These are phyloP conservation scores for Rhinogobio ventralis DNA, from an alignment of 2,797 vertebrate genomes.

Conservation along the genomic window DNA sequence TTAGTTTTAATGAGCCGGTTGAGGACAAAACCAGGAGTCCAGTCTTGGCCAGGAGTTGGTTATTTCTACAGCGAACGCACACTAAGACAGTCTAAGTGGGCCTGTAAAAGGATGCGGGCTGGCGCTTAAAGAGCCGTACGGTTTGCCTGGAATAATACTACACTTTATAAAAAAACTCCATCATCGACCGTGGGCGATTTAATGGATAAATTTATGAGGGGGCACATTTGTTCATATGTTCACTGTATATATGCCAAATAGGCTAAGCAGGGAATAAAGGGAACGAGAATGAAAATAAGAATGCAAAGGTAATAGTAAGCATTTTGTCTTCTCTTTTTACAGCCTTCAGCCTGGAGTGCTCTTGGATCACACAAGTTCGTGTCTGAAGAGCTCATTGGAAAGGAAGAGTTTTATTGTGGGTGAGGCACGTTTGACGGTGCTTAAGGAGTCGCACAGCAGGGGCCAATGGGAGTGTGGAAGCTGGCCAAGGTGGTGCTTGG, in stretches of 20 bases:
- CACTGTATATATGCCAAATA: background rate
- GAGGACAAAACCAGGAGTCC: slow-evolving; percentile 65
- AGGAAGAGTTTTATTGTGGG: slow-evolving; percentile 41
- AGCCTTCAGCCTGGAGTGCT: slow-evolving; percentile 72
- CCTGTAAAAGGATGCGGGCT: slow-evolving; percentile 57
- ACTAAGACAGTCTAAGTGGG: slow-evolving; percentile 53
- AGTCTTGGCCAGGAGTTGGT: slow-evolving; percentile 53
- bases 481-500: slow-evolving; percentile 84
- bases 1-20: slow-evolving; percentile 68
- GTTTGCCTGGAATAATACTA: slow-evolving; percentile 45
- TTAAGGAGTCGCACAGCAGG: slow-evolving; percentile 60
- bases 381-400: slow-evolving; percentile 38
- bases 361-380: slow-evolving; percentile 53
- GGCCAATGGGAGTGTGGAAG: slow-evolving; percentile 80
- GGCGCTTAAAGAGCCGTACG: slow-evolving; percentile 50
- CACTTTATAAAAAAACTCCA: slow-evolving; percentile 45
- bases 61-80: slow-evolving; percentile 53
- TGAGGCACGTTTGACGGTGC: slow-evolving; percentile 22
- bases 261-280: background rate
- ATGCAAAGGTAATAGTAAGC: background rate
- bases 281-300: background rate
- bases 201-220: slow-evolving; percentile 34
- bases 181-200: slow-evolving; percentile 14
- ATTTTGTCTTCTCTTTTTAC: slow-evolving; percentile 48
- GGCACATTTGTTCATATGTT: slow-evolving; percentile 18